phyloP scores from a whole-genome alignment of 1,140 invertebrate species.

The Neodiprion pinetum region DNA sequence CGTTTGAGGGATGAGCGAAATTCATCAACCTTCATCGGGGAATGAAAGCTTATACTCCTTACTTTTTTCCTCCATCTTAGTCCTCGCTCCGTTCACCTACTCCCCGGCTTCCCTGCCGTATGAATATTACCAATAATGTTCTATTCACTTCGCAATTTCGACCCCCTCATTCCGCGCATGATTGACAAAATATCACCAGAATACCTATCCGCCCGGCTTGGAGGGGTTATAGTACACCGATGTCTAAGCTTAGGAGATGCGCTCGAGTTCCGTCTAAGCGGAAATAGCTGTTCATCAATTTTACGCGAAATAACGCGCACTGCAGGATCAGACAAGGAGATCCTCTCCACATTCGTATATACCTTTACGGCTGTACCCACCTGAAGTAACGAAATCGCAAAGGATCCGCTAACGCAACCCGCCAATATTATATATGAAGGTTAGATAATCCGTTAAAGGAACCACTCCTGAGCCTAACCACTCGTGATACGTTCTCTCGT shows the following conservation, averaged over 20 bases:
- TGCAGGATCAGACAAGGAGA: too few species aligned
- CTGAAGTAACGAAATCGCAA: too few species aligned
- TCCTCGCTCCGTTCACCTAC: slow-evolving; percentile 20
- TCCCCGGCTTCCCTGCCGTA: slow-evolving; percentile 8
- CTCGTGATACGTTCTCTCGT: too few species aligned
- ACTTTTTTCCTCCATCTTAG: slow-evolving; percentile 19
- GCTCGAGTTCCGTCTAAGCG: neutral
- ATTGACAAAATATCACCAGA: slow-evolving; percentile 8
- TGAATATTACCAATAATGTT: slow-evolving; percentile 32
- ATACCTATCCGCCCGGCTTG: slow-evolving; percentile 8
- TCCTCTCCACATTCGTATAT: too few species aligned
- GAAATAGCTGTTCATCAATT: slow-evolving; percentile 4
- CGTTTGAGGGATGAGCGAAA: slow-evolving; percentile 23
- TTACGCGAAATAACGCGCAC: slow-evolving; percentile 8
- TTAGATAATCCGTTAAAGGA: too few species aligned
- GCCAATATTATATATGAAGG: too few species aligned
- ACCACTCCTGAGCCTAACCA: too few species aligned
- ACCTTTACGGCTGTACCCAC: too few species aligned
- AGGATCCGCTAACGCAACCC: too few species aligned
- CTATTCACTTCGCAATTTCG: slow-evolving; percentile 28
- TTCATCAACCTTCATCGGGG: slow-evolving; percentile 32
- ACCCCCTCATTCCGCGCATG: slow-evolving; percentile 10
- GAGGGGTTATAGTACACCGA: neutral
- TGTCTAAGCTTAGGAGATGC: neutral
- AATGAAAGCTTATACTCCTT: slow-evolving; percentile 27